Base-by-base conservation (phyloP, 2,888 invertebrate species). In the Chouioia cunea region DNA sequence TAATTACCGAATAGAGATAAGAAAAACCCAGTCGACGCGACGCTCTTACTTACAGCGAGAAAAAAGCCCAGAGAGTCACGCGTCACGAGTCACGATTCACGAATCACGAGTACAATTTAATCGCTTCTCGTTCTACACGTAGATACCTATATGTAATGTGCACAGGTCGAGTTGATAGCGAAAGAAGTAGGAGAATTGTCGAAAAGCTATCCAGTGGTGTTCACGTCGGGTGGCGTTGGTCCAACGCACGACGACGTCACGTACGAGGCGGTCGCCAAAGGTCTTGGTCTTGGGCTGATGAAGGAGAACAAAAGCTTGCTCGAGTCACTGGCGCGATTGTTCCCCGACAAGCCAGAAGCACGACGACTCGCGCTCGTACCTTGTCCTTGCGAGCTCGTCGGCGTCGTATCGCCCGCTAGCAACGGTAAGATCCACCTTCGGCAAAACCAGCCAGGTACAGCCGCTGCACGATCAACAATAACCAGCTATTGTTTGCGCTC, bases 241-340 rank as follows among this genome's bases (percentile, higher is more conserved):
- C 91, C 92, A 0, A 91, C 92, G 0, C 91, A 92, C 77, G 91
- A 92, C 82, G 92, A 92, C 79, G 84, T 90, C 67, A 92, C 92
- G 0, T 91, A 90, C 80, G 87, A 88, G 82, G 91, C 89, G n/a
- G 86, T 88, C 15, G 87, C 87, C 2, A 81, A 82, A 65, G 87
- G 85, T 46, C 85, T 88, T 64, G 78, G 79, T 46, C 78, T 86
- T 16, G 73, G 76, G 44, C 22, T 74, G 1, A 74, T 87, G 4
- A 77, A 79, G 62, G 68, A 78, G 46, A 80, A 87, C 71, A 60
- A 80, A 47, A 80, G 81, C 54, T 77, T 87, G 73, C 74, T 81
- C 54, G 75, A 80, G 14, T 77, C 82, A 52, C 79, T 82, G 59
- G 65, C 66, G 12, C 71, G 73, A 57, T 65, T 78, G 36, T 75